Base-by-base conservation (phyloP, 2,113 vertebrate genomes). In the Oryzias melastigma region DNA sequence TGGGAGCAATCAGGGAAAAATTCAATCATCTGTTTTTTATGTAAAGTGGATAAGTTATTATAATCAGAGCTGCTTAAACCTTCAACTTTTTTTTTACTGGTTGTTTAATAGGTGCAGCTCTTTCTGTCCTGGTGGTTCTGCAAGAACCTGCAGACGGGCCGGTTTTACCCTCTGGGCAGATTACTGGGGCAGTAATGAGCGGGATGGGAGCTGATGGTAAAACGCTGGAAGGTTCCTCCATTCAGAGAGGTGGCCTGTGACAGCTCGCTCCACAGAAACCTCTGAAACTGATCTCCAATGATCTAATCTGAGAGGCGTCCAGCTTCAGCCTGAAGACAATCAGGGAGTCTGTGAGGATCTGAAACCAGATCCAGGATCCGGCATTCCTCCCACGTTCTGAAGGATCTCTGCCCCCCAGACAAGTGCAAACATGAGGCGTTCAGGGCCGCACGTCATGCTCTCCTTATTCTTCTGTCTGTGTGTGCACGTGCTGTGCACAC, bases 21-120 rank as follows among this genome's bases (percentile, higher is more conserved):
- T 85, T 77, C 75, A 81, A 68, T 83, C 74, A 75, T 74, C 29
- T 78, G 62, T 81, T 84, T 76, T 35, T 77, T 74, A 65, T 86
- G 59, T 63, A 67, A 54, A 75, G 65, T 63, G 68, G 65, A 73
- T 49, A 77, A 64, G 75, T 78, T 84, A 80, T 82, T 83, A 70
- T 68, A 85, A 73, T 82, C 71, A 85, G 62, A 73, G 56, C 51
- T 41, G 29, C 66, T 78, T 68, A 69, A 75, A 72, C 61, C 52
- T 45, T 48, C 4, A 7, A 59, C 47, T 58, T 48, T 15, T 40
- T 65, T 68, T 5, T 29, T 22, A 65, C n/a, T n/a, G 55, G 52
- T 61, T 69, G 52, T 76, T 62, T 70, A 57, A 62, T 56, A 67
- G 64, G 67, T 69, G 40, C 58, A 48, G 15, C 18, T 25, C 56